Base-by-base conservation (phyloP, 2,797 vertebrate species). In the Bovichtus diacanthus region DNA sequence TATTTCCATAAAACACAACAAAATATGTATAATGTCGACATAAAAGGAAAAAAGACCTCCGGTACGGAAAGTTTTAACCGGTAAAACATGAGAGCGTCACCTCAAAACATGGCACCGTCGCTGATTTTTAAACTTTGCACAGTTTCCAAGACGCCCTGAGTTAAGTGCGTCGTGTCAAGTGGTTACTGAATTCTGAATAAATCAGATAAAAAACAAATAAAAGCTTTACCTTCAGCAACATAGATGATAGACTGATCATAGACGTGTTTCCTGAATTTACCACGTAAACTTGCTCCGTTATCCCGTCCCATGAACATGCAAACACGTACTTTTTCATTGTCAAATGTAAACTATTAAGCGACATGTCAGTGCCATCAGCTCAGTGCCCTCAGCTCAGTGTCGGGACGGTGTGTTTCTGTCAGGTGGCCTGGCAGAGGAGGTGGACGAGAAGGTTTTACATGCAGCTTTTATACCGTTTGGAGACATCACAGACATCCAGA, bases 401-500 rank as follows among this genome's bases (percentile, higher is more conserved):
- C 34, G 5, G 36, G 12, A 0, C 2, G 49, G 23, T 76, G 39
- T 80, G 50, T 84, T 25, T 81, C 6, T 68, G 4, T 62, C 90
- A 99, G 97, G 98, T 54, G 97, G 98, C 2, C 92, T 99, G 46
- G 97, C 98, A 1, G 97, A 99, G 70, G 98, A 99, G 83, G 98
- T 99, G 87, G 98, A 99, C 13, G 97, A 99, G 93, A 98, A 98
- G 77, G 97, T 99, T 1, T 88, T 99, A 29, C 98, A 98, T 71
- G 98, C 98, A 1, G 98, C 97, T 1, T 99, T 99, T 71, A 99
- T 99, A 82, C 98, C 98, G 1, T 99, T 98, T 79, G 98, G 98
- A 19, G 98, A 99, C 88, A 93, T 99, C 78, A 97, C 95, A 39
- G 98, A 99, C 92, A 99, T 98, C 93, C 98, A 99, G 94, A 99